Base-by-base conservation (phyloP, 2,113 vertebrate species). In the Brachyhypopomus gauderio region DNA sequence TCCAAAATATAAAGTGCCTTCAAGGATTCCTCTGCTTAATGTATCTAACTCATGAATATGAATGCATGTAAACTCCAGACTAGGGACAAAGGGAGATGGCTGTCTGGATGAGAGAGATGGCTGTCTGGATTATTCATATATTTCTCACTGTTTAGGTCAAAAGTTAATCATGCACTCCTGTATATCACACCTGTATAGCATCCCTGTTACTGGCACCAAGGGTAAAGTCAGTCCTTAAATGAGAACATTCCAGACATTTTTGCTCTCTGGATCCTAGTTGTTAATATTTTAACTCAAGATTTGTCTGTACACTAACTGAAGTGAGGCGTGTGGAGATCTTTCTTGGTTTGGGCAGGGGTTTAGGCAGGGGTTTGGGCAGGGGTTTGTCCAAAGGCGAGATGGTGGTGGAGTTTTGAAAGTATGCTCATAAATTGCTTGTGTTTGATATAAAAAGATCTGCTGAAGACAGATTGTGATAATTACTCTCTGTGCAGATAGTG, bases 401-500 rank as follows among this genome's bases (percentile, higher is more conserved):
- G 60, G 14, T 45, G 19, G 38, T 52, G 25, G 41, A 72, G 23
- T 66, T 81, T 45, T 36, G 41, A 75, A 73, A 55, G 72, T 9
- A 25, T 59, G 55, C 69, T 72, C 34, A 66, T 25, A 55, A 48
- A 89, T 79, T 81, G 63, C 88, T 81, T 85, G 62, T 25, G 27
- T 38, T 55, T 19, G 4, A 30, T n/a, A 23, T 77, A 85, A 23
- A 1, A 67, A 56, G 78, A 73, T 56, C 72, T 27, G 25, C 48
- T 38, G 72, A 67, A 75, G 83, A 86, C 80, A 81, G 71, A 85
- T 84, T 41, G 56, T 79, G 67, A 75, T 86, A 84, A 88, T 81
- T 81, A 82, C 55, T 69, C 55, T 76, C 59, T 78, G 75, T 81
- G 79, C 34, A 75, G 73, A 81, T 30, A 75, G 67, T 55, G 58